Base-by-base conservation (phyloP, 1,140 invertebrate species). In the Patella vulgata region DNA sequence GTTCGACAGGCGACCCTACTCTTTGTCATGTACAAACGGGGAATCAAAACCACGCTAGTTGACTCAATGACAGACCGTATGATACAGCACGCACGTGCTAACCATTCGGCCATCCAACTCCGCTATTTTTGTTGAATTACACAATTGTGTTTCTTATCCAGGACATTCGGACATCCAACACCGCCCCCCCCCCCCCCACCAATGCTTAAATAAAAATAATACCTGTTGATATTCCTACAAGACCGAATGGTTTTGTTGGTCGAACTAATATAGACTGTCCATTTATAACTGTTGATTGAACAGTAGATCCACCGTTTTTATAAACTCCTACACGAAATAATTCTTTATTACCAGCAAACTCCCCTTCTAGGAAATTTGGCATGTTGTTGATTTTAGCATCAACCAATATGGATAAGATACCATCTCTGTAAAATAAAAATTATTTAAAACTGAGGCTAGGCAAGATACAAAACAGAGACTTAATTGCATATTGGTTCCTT, bases 301-400 rank as follows among this genome's bases (percentile, higher is more conserved):
- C 63, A 31, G 50, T 52, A 1, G 62, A 19, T 6, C 68, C 71
- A 9, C 62, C 30, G 8, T 65, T 43, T 28, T 69, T 64, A 53
- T 77, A 74, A 40, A 36, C 50, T 11, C 74, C 74, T 21, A 68
- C 69, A 30, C 55, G 66, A 28, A 71, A 68, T 14, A 60, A 31
- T 17, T 53, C 51, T 6, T 19, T 59, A 17, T 56, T 44, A 3
- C 36, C 14, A 3, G 51, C 59, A 11, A 47, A 50, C 17, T 42
- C 55, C 23, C 68, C 71, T 54, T 77, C 67, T 27, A 77, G 36
- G 46, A 77, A 69, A 55, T 77, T 59, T 11, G 74, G 74, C 14
- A 70, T 61, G 25, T 54, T 48, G 12, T 58, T 58, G 6, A 77
- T 28, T 30, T 64, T 70, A 3, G 71, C 71, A 53, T 77, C 66